Conservation (phyloP, 1,140 invertebrate genomes). For the Contarinia nasturtii region DNA sequence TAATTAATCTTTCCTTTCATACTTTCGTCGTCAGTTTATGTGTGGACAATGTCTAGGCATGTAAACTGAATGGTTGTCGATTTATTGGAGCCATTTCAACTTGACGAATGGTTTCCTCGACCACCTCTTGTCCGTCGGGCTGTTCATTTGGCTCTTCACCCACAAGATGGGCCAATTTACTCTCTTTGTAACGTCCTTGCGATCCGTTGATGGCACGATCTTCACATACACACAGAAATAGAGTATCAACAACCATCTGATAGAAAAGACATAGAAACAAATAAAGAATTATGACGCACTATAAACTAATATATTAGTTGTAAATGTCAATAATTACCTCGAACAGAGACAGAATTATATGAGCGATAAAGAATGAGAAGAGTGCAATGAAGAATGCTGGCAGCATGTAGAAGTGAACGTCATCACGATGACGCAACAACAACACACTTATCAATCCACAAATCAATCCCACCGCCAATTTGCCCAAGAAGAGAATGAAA, state of each 20-base stretch:
- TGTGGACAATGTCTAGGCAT: background rate
- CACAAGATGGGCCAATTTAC: conserved; percentile 37
- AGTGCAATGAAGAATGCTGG: conserved; percentile 74
- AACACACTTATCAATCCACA: conserved; percentile 54
- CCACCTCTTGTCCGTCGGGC: conserved; percentile 11
- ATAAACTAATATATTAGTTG: conserved; percentile 1
- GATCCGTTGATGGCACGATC: conserved; percentile 28
- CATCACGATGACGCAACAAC: conserved; percentile 47
- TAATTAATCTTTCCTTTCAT: no score
- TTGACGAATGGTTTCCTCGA: conserved; percentile 19
- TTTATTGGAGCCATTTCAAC: conserved; percentile 24
- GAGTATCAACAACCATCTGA: conserved; percentile 85
- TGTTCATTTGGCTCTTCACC: conserved; percentile 19
- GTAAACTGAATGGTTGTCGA: conserved; percentile 18
- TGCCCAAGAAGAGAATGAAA: conserved; percentile 84
- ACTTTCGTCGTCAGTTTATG: no score
- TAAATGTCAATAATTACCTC: conserved; percentile 41
- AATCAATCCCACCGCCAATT: conserved; percentile 51
- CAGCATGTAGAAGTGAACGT: conserved; percentile 62
- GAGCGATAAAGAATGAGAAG: conserved; percentile 82
- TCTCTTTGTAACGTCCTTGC: conserved; percentile 41
- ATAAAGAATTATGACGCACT: conserved; percentile 1
- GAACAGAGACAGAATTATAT: conserved; percentile 81
- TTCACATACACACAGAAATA: conserved; percentile 89
- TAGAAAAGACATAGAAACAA: conserved; percentile 11